Percentiles rank a stretch among this genome's conserved stretches.
These are phyloP conservation scores for Mactromeris polynyma DNA, from an alignment of 2,888 invertebrate species.

Conservation along the genomic window DNA sequence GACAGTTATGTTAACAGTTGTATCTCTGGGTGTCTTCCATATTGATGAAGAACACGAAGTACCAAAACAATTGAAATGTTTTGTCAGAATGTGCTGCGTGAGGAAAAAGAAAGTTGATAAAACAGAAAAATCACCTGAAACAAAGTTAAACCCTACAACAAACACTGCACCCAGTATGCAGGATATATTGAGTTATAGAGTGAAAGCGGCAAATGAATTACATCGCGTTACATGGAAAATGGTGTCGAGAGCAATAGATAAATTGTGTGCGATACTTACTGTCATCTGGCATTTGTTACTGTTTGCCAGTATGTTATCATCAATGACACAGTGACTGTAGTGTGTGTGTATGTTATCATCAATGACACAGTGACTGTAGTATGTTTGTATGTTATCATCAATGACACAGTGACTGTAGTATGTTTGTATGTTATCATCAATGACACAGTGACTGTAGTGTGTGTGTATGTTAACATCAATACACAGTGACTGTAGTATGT, in stretches of 20 bases:
- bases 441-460: too few relatives aligned
- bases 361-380: too few relatives aligned
- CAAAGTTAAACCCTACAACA: background rate
- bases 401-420: too few relatives aligned
- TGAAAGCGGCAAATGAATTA: background rate
- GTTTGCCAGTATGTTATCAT: conserved; percentile 41
- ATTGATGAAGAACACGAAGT: conserved; percentile 55
- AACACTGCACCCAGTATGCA: background rate
- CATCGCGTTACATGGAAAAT: conserved; percentile 58
- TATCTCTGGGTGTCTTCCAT: conserved; percentile 62
- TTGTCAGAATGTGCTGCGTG: conserved; percentile 43
- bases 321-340: background rate
- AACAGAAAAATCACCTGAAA: background rate
- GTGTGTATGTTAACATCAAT: too few relatives aligned
- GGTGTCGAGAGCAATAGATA: conserved; percentile 66
- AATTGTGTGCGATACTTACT: conserved; percentile 60
- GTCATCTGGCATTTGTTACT: conserved; percentile 55
- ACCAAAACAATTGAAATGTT: conserved; percentile 26
- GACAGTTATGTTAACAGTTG: conserved; percentile 65
- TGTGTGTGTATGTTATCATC: too few relatives aligned
- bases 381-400: too few relatives aligned
- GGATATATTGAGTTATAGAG: background rate
- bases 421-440: too few relatives aligned
- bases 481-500: too few relatives aligned
- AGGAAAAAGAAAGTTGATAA: conserved; percentile 11